A percentile compares a stretch with the other conserved stretches of the same genome.
Conservation (phyloP, 2,113 vertebrate genomes). For the Puntigrus tetrazona region DNA sequence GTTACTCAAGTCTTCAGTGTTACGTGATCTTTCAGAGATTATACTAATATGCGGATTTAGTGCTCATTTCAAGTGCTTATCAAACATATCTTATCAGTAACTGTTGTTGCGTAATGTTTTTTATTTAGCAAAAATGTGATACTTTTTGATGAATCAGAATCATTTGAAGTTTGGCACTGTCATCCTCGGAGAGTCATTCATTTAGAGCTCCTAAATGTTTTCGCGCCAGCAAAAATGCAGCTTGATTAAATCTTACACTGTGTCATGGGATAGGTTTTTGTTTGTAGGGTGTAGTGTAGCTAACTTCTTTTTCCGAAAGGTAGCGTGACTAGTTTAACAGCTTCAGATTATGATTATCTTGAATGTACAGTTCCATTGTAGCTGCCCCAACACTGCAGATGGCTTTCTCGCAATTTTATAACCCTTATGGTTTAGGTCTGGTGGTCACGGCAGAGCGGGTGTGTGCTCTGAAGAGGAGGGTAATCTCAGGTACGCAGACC, state of each 20-base stretch:
- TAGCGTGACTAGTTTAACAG: not conserved
- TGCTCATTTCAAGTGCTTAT: not conserved
- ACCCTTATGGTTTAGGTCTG: not conserved
- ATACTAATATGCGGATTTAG: not conserved
- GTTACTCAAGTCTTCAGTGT: not conserved
- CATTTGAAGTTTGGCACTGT: not conserved
- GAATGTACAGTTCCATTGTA: not conserved
- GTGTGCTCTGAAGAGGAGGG: slow-evolving; percentile 21
- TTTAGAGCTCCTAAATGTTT: not conserved
- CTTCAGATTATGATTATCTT: not conserved
- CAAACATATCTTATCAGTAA: not conserved
- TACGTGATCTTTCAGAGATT: not conserved
- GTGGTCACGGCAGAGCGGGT: not conserved
- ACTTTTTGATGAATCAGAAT: not conserved
- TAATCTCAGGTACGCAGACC: slow-evolving; percentile 13
- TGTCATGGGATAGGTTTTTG: not conserved
- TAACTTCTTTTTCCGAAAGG: not conserved
- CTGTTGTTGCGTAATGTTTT: not conserved
- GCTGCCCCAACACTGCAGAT: not conserved
- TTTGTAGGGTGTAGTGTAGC: not conserved
- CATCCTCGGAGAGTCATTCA: not conserved
- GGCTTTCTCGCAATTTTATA: not conserved
- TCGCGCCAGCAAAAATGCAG: not conserved
- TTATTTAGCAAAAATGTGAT: not conserved
- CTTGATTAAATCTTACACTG: not conserved